These are phyloP conservation scores for Brachypterus glaber DNA, from an alignment of 2,888 invertebrate species.

Conservation along the genomic window DNA sequence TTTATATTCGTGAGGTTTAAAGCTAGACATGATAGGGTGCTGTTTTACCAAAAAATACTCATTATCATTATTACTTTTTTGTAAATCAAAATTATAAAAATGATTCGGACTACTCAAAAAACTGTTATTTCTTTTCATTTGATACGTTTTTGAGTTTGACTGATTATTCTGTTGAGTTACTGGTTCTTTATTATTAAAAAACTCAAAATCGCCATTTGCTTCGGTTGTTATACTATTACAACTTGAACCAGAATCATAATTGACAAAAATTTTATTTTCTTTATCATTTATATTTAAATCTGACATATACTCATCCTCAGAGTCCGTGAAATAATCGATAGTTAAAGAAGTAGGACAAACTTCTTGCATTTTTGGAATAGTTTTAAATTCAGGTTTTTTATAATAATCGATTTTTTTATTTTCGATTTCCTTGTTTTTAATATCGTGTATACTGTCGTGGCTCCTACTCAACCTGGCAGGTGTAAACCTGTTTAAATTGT, in stretches of 20 bases:
- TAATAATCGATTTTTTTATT: conserved; percentile 14
- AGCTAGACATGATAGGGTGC: conserved; percentile 5
- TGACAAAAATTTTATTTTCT: too few relatives aligned
- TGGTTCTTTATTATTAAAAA: conserved; percentile 44
- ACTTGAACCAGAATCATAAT: conserved; percentile 38
- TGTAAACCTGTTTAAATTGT: conserved; percentile 28
- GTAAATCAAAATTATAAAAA: too few relatives aligned
- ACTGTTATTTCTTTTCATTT: too few relatives aligned
- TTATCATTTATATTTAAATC: conserved; percentile 38
- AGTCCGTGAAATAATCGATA: too few relatives aligned
- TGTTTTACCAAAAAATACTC: background rate
- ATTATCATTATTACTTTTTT: too few relatives aligned
- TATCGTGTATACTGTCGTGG: conserved; percentile 33
- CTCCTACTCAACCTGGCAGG: conserved; percentile 34
- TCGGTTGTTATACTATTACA: conserved; percentile 53
- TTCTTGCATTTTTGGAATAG: too few relatives aligned
- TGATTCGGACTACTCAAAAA: too few relatives aligned
- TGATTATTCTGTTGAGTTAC: too few relatives aligned
- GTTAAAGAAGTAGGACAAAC: too few relatives aligned
- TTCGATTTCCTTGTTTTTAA: background rate
- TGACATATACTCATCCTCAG: conserved; percentile 36
- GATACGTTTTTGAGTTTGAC: too few relatives aligned
- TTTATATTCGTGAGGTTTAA: conserved; percentile 10
- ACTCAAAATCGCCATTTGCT: conserved; percentile 56
- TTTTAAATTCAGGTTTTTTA: conserved; percentile 14